Percentiles rank a stretch among this genome's conserved stretches.
Conservation (phyloP, 2,113 vertebrate genomes). For the Lontra canadensis region DNA sequence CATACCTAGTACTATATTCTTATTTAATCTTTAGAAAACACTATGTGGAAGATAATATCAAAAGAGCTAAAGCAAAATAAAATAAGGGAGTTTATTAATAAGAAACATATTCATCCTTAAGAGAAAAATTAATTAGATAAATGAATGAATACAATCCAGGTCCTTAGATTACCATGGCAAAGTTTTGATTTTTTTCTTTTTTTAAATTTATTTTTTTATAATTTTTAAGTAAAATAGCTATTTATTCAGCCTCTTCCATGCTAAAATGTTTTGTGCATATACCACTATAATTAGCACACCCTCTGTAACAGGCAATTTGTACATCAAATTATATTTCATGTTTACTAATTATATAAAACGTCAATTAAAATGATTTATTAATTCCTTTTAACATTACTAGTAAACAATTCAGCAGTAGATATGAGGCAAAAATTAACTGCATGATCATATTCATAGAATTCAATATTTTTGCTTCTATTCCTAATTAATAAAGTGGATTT, state of each 20-base stretch:
- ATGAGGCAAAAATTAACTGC: slow-evolving; percentile 48
- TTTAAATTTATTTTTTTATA: background rate
- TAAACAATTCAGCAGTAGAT: slow-evolving; percentile 68
- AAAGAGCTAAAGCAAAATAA: background rate
- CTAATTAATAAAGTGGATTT: background rate
- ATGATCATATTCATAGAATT: background rate
- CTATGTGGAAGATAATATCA: background rate
- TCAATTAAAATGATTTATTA: slow-evolving; percentile 71
- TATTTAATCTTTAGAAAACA: background rate
- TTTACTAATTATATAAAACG: slow-evolving; percentile 75
- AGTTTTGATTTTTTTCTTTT: background rate
- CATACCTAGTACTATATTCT: background rate
- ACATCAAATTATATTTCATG: slow-evolving; percentile 73
- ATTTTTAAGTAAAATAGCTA: slow-evolving; percentile 77
- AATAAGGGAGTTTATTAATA: background rate
- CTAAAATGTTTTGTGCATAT: slow-evolving; percentile 73
- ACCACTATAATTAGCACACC: slow-evolving; percentile 63
- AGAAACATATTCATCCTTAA: background rate
- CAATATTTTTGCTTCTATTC: background rate
- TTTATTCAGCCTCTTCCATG: slow-evolving; percentile 78
- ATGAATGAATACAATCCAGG: background rate
- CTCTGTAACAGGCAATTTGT: slow-evolving; percentile 69
- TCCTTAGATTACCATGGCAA: background rate
- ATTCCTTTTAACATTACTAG: slow-evolving; percentile 68
- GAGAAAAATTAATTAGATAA: background rate